Base-by-base conservation (phyloP, 2,888 invertebrate species). In the Leptinotarsa juncta region DNA sequence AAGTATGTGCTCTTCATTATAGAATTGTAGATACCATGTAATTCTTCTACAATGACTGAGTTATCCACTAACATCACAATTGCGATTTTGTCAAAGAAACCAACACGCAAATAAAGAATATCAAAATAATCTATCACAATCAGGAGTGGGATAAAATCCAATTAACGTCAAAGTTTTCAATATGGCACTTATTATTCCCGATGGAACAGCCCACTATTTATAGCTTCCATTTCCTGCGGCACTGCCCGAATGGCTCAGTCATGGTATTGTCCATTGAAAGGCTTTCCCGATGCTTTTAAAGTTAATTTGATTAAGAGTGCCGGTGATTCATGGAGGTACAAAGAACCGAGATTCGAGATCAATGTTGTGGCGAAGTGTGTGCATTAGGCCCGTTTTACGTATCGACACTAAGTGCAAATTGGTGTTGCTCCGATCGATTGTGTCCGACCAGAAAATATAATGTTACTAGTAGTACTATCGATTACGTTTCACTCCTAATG, bases 251-350 rank as follows among this genome's bases (percentile, higher is more conserved):
- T 80, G 78, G 81, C 78, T 81, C 80, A 82, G 81, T 81, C 81
- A 81, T 81, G 79, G 78, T 68, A 79, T 79, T 82, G 79, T 81
- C 82, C 82, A 81, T 82, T 82, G 82, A 84, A 85, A 84, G 83
- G 83, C 82, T 83, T 84, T 82, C 81, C 79, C 82, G 80, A 80
- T 80, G 83, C 84, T 84, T 84, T 85, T 84, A 84, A 82, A 82
- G 83, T 84, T 85, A 85, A 85, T 85, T 85, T 84, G 84, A 85
- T 85, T 85, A 85, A 80, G 76, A 80, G 80, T 82, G 82, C 80
- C 79, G 79, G 84, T 85, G 85, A 85, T 85, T 85, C 84, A 84
- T 85, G 83, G 84, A 83, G 81, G 82, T 82, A 83, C 82, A 81
- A 81, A 77, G 79, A 75, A 78, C 75, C 77, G 78, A 71, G 75